These are phyloP conservation scores for Microcebus jonahi DNA, from an alignment of 2,113 vertebrate genomes.

Conservation along the genomic window DNA sequence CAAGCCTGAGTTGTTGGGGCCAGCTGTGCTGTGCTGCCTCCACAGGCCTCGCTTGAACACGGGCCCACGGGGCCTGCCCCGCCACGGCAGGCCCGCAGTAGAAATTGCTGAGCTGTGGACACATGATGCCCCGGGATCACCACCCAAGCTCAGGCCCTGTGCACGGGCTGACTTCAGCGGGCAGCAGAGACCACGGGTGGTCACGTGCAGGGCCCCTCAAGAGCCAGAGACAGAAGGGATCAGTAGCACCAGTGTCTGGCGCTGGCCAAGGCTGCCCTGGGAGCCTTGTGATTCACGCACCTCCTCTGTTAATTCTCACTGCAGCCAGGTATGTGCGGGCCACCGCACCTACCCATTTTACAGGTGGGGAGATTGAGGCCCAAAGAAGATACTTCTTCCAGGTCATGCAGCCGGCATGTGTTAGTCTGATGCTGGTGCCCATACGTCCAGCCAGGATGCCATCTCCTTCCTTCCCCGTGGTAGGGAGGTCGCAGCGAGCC, in stretches of 20 bases:
- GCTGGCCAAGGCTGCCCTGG: rapidly evolving
- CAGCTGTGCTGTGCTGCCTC: background rate
- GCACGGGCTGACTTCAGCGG: background rate
- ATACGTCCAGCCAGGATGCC: rapidly evolving
- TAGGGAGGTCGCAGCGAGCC: rapidly evolving
- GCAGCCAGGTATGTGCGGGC: background rate
- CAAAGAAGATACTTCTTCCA: rapidly evolving
- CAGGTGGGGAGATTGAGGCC: background rate
- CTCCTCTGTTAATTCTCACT: rapidly evolving
- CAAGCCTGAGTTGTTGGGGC: background rate
- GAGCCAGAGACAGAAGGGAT: background rate
- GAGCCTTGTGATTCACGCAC: rapidly evolving
- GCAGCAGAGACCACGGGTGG: rapidly evolving
- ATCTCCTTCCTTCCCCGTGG: background rate
- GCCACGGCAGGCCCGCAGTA: rapidly evolving
- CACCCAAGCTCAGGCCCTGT: no score
- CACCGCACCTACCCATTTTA: background rate
- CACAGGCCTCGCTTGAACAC: rapidly evolving
- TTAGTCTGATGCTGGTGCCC: background rate
- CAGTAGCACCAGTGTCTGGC: no score
- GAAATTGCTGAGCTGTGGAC: rapidly evolving
- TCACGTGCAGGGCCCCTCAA: background rate
- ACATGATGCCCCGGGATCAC: rapidly evolving
- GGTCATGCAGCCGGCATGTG: rapidly evolving
- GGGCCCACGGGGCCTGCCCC: rapidly evolving